Evolutionary conservation across 2,888 invertebrate genomes (phyloP), one percentile per base, ranked within the genome.

Genomic region (Ophioninae sp.): DNA sequence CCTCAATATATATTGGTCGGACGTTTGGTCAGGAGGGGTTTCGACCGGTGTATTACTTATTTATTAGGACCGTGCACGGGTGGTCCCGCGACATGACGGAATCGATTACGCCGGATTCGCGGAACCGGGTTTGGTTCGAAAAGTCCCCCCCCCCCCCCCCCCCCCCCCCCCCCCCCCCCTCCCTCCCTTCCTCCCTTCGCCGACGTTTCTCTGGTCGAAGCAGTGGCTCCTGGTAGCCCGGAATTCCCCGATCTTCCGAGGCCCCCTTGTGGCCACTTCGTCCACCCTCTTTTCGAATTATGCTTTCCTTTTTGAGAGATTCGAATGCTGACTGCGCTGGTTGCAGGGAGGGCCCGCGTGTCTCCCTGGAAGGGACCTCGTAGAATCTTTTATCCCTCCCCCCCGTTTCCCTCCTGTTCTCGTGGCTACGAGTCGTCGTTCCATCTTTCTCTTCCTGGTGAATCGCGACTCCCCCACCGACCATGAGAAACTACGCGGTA

Each of bases 41-140:
- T 89, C 89, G 89, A 91, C 88, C 91, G 90, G 90, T 90, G 91
- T 92, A 92, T 93, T 92, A 92, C 91, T 93, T 93, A 93, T 93
- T 93, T 93, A 93, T 92, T 92, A 92, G 93, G 91, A 90, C 89
- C 90, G 84, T 86, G 88, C 90, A 87, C 91, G 92, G 93, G 93
- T 92, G 92, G 93, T 92, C 92, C 89, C 91, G 91, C 92, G 92
- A 93, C 93, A 92, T 92, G 93, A 92, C 91, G 91, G 92, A 93
- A 92, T 93, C 93, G 93, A 93, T 93, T 93, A 93, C 93, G 91
- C 91, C 72, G 82, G 89, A 91, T 92, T 92, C 92, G 92, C 91
- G 90, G 92, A 92, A 92, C 92, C 87, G 88, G 87, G 87, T 85
- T 74, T 72, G 76, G 67, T 75, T 72, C 69, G 59, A 76, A 79